phyloP scores from a whole-genome alignment of 2,113 vertebrate genomes.

The rabbit (Oryctolagus cuniculus) region mOryCun1.1 NC_091437.1:40530501-40531000 shows the following conservation, averaged over 20 bases:
- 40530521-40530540: background rate
- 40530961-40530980: background rate
- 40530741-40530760: background rate
- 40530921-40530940: background rate
- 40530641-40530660: background rate
- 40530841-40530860: background rate
- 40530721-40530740: background rate
- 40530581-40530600: constrained; percentile 19
- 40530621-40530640: background rate
- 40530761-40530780: background rate
- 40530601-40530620: background rate
- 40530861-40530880: background rate
- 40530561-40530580: background rate
- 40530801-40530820: background rate
- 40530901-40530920: constrained; percentile 1
- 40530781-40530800: background rate
- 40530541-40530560: background rate
- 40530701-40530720: background rate
- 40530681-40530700: background rate
- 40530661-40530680: background rate
- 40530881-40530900: background rate
- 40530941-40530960: background rate
- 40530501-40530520: background rate
- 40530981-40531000: background rate
- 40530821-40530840: background rate